Base-by-base conservation (phyloP, 2,888 invertebrate genomes). In the Diplolepis rosae region DNA sequence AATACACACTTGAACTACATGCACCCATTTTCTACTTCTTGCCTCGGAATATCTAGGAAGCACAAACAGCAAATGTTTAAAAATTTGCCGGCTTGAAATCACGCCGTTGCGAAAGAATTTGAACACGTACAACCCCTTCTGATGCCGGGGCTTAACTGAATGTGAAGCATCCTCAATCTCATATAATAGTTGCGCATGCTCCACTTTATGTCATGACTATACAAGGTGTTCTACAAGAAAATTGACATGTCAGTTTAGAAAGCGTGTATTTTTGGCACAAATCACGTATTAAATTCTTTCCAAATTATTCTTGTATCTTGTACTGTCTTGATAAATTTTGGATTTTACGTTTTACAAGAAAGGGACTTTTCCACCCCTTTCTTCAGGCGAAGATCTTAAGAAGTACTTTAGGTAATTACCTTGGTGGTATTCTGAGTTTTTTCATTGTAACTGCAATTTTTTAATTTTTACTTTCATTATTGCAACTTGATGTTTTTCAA, bases 91-190 rank as follows among this genome's bases (percentile, higher is more conserved):
- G 61, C 39, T 61, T 61, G 5, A 35, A 39, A 61, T 61, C 61
- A 61, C 61, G 82, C 83, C 80, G 78, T 70, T 73, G 30, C 68
- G 52, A 70, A 67, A 66, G 72, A 61, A 77, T 71, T 68, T 68
- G 78, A 81, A 78, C 84, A 82, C 84, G 85, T 80, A 79, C 80
- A 79, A 84, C 85, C 85, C 85, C 84, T 82, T 74, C 77, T 74
- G 80, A 81, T 74, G 80, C 82, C 83, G 85, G 86, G 84, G 84
- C 83, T 83, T 79, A 81, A 88, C 87, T 88, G 84, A 85, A 77
- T 77, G 75, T 71, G 74, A 80, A 68, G 69, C 71, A 74, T 66
- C 68, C 32, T 50, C 68, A 70, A 70, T 28, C 66, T 71, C 65
- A 50, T 51, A 56, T 27, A 56, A 32, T 28, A 42, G 22, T 30